Evolutionary conservation across 2,888 invertebrate species (phyloP).

Genomic region (Argyresthia albistria): DNA sequence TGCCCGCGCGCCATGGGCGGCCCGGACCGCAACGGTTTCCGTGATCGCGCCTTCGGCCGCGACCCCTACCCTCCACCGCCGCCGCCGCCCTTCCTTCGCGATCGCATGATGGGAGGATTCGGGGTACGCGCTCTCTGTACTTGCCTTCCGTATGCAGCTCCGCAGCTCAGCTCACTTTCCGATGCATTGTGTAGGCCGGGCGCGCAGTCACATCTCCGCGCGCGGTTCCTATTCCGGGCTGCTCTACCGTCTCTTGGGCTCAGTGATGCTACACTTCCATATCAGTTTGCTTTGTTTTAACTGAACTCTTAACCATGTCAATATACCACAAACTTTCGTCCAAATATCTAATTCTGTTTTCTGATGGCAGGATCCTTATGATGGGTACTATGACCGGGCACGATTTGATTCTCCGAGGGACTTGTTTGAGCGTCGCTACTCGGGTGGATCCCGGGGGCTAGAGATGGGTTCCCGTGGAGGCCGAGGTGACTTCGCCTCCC

Average conservation of each 20-base stretch:
- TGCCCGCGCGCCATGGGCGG: conserved; percentile 89
- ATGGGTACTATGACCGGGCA: conserved; percentile 85
- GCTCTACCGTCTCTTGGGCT: conserved; percentile 26
- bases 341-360: background rate
- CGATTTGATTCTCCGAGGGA: conserved; percentile 86
- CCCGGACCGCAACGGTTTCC: conserved; percentile 85
- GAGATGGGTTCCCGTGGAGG: conserved; percentile 68
- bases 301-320: background rate
- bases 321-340: background rate
- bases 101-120: conserved; percentile 93
- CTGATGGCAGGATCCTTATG: conserved; percentile 75
- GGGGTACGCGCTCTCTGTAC: conserved; percentile 76
- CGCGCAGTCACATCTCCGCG: conserved; percentile 42
- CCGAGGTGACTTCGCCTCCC: conserved; percentile 79
- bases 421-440: conserved; percentile 86
- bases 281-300: background rate
- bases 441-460: conserved; percentile 68
- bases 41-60: conserved; percentile 90
- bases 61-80: conserved; percentile 94
- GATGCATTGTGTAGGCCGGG: conserved; percentile 49
- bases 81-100: conserved; percentile 91
- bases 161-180: conserved; percentile 26
- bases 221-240: conserved; percentile 46
- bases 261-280: conserved; percentile 34
- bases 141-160: conserved; percentile 26